Conservation (phyloP, 1,140 invertebrate species). For the Campodea augens region DNA sequence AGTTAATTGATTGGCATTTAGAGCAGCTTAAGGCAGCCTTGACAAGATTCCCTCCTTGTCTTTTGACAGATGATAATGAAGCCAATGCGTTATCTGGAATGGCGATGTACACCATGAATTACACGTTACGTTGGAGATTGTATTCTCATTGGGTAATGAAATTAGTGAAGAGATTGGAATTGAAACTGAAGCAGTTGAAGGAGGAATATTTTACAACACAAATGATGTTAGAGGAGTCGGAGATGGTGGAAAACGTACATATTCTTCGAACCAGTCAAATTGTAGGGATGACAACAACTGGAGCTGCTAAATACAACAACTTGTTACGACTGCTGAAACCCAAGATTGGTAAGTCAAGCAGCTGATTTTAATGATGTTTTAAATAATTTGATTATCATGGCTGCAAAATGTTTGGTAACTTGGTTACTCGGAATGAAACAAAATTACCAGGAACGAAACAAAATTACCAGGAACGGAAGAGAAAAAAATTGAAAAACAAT, state of each 20-base stretch:
- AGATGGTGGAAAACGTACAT: slow-evolving; percentile 18
- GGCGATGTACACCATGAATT: background rate
- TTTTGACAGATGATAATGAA: background rate
- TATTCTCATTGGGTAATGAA: slow-evolving; percentile 13
- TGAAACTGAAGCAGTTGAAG: slow-evolving; percentile 6
- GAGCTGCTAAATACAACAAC: slow-evolving; percentile 43
- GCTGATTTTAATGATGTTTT: slow-evolving; percentile 4
- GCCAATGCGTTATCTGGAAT: background rate
- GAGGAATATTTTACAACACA: slow-evolving; percentile 3
- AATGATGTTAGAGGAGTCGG: slow-evolving; percentile 21
- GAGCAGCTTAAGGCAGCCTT: too few species aligned
- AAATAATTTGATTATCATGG: slow-evolving; percentile 1
- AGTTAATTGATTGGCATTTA: too few species aligned
- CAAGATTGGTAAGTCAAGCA: slow-evolving; percentile 31
- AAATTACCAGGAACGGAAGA: too few species aligned
- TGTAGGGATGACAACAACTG: slow-evolving; percentile 58
- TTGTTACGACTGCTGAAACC: slow-evolving; percentile 36
- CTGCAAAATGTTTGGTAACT: too few species aligned
- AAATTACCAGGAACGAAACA: too few species aligned
- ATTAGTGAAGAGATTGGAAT: slow-evolving; percentile 4
- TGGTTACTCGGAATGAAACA: too few species aligned
- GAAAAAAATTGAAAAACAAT: too few species aligned
- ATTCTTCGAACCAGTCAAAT: slow-evolving; percentile 21
- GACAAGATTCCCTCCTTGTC: too few species aligned
- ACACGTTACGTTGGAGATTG: background rate